Percentiles rank a stretch among this genome's conserved stretches.
phyloP scores from a whole-genome alignment of 37 sponge, comb jelly and placozoan species.

The Bolinopsis microptera region DNA sequence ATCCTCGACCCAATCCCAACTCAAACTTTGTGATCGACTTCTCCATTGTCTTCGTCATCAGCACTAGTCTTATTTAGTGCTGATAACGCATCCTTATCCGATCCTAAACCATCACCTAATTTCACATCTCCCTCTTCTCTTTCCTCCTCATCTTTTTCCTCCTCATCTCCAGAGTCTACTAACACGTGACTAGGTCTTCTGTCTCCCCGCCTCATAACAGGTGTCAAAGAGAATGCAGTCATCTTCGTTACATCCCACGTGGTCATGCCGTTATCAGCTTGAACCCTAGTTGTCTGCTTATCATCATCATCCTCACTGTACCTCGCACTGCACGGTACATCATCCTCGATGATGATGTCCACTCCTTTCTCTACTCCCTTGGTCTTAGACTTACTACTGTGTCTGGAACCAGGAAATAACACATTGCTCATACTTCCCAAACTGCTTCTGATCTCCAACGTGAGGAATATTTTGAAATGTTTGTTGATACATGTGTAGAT shows the following conservation, averaged over 20 bases:
- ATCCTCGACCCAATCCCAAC: too few relatives aligned
- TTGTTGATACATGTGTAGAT: slow-evolving; percentile 26
- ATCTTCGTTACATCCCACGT: background rate
- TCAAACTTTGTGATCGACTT: too few relatives aligned
- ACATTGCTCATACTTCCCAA: background rate
- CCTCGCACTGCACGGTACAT: background rate
- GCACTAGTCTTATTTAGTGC: too few relatives aligned
- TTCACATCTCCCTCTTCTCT: background rate
- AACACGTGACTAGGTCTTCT: too few relatives aligned
- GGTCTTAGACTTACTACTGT: background rate
- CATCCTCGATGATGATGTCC: background rate
- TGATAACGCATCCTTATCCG: too few relatives aligned
- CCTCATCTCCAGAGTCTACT: too few relatives aligned
- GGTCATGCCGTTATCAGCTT: too few relatives aligned
- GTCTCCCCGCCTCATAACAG: too few relatives aligned
- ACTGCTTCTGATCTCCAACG: background rate
- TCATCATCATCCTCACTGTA: background rate
- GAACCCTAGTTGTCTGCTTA: background rate
- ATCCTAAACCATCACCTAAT: background rate
- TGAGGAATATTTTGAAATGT: background rate
- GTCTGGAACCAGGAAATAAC: background rate
- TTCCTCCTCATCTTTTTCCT: background rate
- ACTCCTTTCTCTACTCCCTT: background rate
- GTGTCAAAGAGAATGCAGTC: background rate
- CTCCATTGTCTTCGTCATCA: too few relatives aligned